Percentiles rank a stretch among this genome's conserved stretches.
These are phyloP conservation scores for Bombus confusus DNA, from an alignment of 1,140 invertebrate species.

Conservation along the genomic window DNA sequence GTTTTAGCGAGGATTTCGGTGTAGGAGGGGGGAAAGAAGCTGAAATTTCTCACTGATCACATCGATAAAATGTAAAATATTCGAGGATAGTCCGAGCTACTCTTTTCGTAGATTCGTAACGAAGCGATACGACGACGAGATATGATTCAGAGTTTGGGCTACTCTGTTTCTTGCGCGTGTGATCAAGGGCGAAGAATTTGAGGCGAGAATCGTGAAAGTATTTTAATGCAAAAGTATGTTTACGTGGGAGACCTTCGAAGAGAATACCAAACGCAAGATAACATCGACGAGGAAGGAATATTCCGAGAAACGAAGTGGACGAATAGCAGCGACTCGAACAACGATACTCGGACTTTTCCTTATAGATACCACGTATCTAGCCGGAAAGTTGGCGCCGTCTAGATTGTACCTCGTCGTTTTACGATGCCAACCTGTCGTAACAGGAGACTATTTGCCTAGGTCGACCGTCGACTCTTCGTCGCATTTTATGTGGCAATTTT, in stretches of 20 bases:
- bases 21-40: too few species aligned
- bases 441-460: not conserved
- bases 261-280: not conserved
- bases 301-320: not conserved
- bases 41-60: too few species aligned
- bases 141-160: too few species aligned
- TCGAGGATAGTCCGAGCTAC: too few species aligned
- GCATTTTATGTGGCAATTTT: not conserved
- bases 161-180: too few species aligned
- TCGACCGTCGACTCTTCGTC: not conserved
- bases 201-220: too few species aligned
- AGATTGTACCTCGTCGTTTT: not conserved
- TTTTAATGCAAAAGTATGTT: not conserved
- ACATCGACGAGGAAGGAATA: not conserved
- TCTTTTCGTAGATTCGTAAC: too few species aligned
- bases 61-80: too few species aligned
- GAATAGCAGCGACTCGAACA: not conserved
- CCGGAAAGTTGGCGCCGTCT: not conserved
- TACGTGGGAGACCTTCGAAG: not conserved
- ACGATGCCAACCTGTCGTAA: not conserved
- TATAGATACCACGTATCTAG: not conserved
- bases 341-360: not conserved
- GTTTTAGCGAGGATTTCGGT: too few species aligned
- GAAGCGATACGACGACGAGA: too few species aligned
- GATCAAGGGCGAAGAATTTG: too few species aligned